Base-by-base conservation (phyloP, 2,113 vertebrate genomes). In the Hydrolagus affinis region DNA sequence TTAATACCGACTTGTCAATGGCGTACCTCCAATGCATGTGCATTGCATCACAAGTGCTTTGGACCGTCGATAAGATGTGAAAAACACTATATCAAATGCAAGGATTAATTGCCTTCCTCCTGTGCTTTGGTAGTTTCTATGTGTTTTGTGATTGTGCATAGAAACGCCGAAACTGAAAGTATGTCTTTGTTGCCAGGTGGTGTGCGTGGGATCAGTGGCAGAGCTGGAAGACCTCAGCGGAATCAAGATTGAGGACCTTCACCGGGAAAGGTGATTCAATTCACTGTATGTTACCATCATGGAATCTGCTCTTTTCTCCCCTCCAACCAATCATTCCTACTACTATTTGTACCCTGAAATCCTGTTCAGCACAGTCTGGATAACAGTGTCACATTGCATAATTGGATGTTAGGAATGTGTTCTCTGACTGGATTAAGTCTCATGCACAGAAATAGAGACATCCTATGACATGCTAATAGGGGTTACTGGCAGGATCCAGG, bases 211-310 rank as follows among this genome's bases (percentile, higher is more conserved):
- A 8, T 99, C 98, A 56, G 11, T 96, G 25, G 93, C 91, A 32
- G 97, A 99, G 85, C 89, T 99, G 89, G 96, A 98, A 89, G 95
- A 97, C 85, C 90, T 98, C 56, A 93, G 94, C 0, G 96, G 96
- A 90, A 88, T 88, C 64, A 97, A 94, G 93, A 87, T 97, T 85
- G 93, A 94, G 0, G 98, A 99, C 93, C 94, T 99, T 85, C 98
- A 99, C 89, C 93, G 97, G 88, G 98, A 99, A 90, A 98, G 92
- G 98, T 99, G 85, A 89, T 93, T 93, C 85, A 30, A 66, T 32
- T 30, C 25, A 21, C 44, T 71, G 44, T 28, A 57, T 60, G 8
- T 66, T 15, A 32, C 19, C 7, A 8, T 80, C 64, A 8, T 80
- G 14, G 11, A 44, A 44, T 44, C 44, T 44, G 44, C 44, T 44